Evolutionary conservation across 2,797 vertebrate species (phyloP).

Genomic region (Rachycentron canadum): DNA sequence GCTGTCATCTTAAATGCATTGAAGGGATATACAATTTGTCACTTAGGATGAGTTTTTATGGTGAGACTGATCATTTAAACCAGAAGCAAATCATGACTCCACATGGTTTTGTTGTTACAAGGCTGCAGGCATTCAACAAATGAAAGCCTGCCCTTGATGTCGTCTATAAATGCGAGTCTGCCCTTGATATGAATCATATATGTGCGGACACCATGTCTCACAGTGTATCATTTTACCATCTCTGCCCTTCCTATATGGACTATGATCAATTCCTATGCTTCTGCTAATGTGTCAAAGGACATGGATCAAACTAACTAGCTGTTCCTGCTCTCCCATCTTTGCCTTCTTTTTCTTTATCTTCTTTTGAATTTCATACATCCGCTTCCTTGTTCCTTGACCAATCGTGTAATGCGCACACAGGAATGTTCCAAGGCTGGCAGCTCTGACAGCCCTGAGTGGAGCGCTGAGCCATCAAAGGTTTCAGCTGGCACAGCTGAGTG

Average conservation of each 20-base stretch:
- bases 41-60: slow-evolving; percentile 17
- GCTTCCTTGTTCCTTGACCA: slow-evolving; percentile 77
- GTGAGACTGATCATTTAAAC: slow-evolving; percentile 28
- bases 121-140: slow-evolving; percentile 37
- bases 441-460: slow-evolving; percentile 75
- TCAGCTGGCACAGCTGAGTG: slow-evolving; percentile 77
- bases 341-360: slow-evolving; percentile 37
- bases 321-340: slow-evolving; percentile 33
- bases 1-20: slow-evolving; percentile 37
- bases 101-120: slow-evolving; percentile 35
- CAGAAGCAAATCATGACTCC: slow-evolving; percentile 24
- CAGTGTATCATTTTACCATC: slow-evolving; percentile 52
- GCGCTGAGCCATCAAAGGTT: slow-evolving; percentile 79
- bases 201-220: slow-evolving; percentile 46
- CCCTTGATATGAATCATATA: slow-evolving; percentile 48
- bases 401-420: slow-evolving; percentile 68
- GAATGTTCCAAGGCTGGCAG: slow-evolving; percentile 74
- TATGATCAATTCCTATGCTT: slow-evolving; percentile 62
- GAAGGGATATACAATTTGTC: slow-evolving; percentile 11
- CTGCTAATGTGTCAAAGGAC: slow-evolving; percentile 64
- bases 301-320: slow-evolving; percentile 61
- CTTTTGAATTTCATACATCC: slow-evolving; percentile 69
- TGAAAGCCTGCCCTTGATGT: slow-evolving; percentile 38
- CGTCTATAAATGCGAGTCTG: slow-evolving; percentile 26
- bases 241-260: slow-evolving; percentile 40